Base-by-base conservation (phyloP, 2,113 vertebrate species). In the Entomyzon cyanotis region DNA sequence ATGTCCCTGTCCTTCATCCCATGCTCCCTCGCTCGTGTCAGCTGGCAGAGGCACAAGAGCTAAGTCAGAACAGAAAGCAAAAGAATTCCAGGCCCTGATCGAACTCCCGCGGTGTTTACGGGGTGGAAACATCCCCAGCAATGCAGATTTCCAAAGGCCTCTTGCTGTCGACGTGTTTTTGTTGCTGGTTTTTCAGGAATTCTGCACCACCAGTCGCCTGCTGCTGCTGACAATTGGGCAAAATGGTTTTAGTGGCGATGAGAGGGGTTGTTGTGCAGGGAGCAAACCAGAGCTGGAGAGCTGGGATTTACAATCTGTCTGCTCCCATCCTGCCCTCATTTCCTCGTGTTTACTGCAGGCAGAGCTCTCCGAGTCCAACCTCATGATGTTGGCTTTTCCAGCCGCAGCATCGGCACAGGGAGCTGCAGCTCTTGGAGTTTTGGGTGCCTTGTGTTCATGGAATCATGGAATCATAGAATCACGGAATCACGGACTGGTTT, bases 51-150 rank as follows among this genome's bases (percentile, higher is more conserved):
- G 22, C 67, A 12, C 90, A 85, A 87, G 39, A 80, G 2, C 95
- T 96, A 90, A 96, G 94, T 91, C 89, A 74, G 58, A 96, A 80
- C 92, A 96, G 93, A 94, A 74, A 95, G 82, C 87, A 88, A 16
- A 95, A 85, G 87, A 90, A 95, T 96, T 87, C 67, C 1, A 13
- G 86, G 90, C 93, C 11, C 12, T 25, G 90, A 59, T 94, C 2
- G n/a, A 47, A n/a, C 91, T 88, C 94, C 94, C 5, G 58, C 4
- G 2, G 91, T 55, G 84, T 95, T 94, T 93, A 95, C 31, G 4
- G 94, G 93, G 88, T 93, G 95, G 96, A 93, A 97, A 77, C 82
- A 80, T 94, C 68, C 94, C 90, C 94, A 91, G n/a, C 69, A 95
- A 77, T 60, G 65, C 42, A 41, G 44, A 87, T 95, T 89, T 91